These are phyloP conservation scores for Enteromius treurensis DNA, from an alignment of 2,797 vertebrate genomes.

Conservation along the genomic window DNA sequence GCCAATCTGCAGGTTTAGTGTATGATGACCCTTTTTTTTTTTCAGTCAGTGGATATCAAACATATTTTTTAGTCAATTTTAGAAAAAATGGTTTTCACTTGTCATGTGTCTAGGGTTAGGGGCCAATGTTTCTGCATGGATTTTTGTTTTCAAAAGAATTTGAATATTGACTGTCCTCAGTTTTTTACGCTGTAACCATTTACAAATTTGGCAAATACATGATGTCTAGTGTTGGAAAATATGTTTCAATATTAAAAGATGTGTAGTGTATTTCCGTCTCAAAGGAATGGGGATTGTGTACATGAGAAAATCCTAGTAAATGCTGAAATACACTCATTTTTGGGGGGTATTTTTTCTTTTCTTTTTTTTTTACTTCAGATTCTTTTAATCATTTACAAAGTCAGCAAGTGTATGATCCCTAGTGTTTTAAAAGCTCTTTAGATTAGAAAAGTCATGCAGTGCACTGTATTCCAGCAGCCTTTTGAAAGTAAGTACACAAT, in stretches of 20 bases:
- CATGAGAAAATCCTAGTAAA: background rate
- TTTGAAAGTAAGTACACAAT: background rate
- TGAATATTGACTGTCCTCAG: background rate
- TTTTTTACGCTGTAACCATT: background rate
- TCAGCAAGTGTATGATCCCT: background rate
- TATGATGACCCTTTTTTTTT: background rate
- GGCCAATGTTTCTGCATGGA: background rate
- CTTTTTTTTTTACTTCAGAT: too few relatives aligned
- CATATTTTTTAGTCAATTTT: background rate
- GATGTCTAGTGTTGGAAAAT: background rate
- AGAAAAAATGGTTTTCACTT: background rate
- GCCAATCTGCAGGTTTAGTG: background rate
- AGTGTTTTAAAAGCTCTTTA: background rate
- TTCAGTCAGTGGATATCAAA: background rate
- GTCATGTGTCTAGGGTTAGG: background rate
- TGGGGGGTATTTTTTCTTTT: too few relatives aligned
- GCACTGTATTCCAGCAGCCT: background rate
- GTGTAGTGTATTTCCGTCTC: background rate
- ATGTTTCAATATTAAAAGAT: background rate
- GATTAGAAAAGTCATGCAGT: background rate
- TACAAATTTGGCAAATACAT: background rate
- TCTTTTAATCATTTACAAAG: background rate
- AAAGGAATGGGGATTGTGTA: background rate
- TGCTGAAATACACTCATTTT: background rate
- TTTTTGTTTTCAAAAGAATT: background rate